These are phyloP conservation scores for Gasterosteus nipponicus DNA, from an alignment of 2,113 vertebrate species.

Conservation along the genomic window DNA sequence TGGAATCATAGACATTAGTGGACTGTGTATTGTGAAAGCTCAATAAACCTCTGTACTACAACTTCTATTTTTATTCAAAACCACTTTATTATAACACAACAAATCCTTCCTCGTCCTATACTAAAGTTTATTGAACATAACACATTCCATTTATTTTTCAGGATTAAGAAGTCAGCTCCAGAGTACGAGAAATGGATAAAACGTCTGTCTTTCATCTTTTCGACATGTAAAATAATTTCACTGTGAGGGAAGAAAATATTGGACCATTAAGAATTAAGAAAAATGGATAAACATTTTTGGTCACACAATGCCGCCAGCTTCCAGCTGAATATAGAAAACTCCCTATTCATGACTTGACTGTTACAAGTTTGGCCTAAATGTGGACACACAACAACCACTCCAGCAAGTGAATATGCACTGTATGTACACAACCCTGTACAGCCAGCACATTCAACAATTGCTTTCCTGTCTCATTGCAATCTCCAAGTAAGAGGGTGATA, in stretches of 20 bases:
- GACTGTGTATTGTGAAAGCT: too few relatives aligned
- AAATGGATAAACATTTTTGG: background rate
- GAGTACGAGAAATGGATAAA: background rate
- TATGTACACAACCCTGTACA: background rate
- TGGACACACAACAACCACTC: background rate
- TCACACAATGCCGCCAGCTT: background rate
- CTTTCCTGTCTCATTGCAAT: background rate
- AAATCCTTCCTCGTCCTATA: too few relatives aligned
- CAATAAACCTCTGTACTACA: too few relatives aligned
- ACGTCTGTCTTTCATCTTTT: background rate
- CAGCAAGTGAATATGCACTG: background rate
- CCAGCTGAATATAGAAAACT: background rate
- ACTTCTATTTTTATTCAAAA: too few relatives aligned
- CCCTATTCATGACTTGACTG: too few relatives aligned
- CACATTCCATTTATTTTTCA: background rate
- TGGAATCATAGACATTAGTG: too few relatives aligned
- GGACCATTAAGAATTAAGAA: background rate
- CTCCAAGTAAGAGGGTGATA: background rate
- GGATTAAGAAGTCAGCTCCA: background rate
- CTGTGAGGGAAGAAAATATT: background rate
- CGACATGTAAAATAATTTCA: background rate
- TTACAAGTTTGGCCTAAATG: background rate
- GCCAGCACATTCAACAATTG: background rate
- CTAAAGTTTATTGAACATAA: too few relatives aligned
- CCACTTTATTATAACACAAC: too few relatives aligned